phyloP scores from a whole-genome alignment of 1,140 invertebrate genomes.

The Ceratina japonica region DNA sequence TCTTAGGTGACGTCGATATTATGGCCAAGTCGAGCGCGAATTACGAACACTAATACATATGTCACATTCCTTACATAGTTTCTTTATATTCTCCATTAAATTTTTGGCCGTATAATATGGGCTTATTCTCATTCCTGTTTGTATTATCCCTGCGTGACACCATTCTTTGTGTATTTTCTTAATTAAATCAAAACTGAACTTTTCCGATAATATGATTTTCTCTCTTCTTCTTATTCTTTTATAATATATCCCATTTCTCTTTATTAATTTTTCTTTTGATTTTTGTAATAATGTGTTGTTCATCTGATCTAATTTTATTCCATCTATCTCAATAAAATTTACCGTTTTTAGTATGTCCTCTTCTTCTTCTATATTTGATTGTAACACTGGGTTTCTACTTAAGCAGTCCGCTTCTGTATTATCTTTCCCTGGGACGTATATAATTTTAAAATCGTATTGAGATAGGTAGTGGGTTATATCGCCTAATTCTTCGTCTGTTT shows the following conservation, averaged over 20 bases:
- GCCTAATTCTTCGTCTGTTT: too few species aligned
- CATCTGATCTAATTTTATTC: constrained; percentile 24
- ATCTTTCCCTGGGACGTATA: too few species aligned
- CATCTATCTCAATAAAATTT: constrained; percentile 21
- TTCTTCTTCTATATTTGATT: constrained; percentile 14
- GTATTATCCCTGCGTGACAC: constrained; percentile 22
- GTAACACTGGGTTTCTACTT: too few species aligned
- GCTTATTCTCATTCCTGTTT: constrained; percentile 20
- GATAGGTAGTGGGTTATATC: too few species aligned
- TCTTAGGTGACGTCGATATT: too few species aligned
- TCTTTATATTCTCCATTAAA: constrained; percentile 26
- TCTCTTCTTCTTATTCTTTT: too few species aligned
- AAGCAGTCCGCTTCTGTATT: too few species aligned
- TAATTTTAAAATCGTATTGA: too few species aligned
- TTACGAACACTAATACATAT: constrained; percentile 37
- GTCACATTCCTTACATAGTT: constrained; percentile 24
- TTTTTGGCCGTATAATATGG: constrained; percentile 23
- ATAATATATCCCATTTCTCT: too few species aligned
- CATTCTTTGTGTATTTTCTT: constrained; percentile 12
- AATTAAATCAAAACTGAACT: not conserved
- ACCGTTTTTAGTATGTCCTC: constrained; percentile 24
- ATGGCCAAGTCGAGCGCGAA: too few species aligned
- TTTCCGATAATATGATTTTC: constrained; percentile 22
- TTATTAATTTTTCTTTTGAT: too few species aligned
- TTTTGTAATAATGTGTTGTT: constrained; percentile 3